Base-by-base conservation (phyloP, 2,113 vertebrate genomes). In the Motacilla tschutschensis region DNA sequence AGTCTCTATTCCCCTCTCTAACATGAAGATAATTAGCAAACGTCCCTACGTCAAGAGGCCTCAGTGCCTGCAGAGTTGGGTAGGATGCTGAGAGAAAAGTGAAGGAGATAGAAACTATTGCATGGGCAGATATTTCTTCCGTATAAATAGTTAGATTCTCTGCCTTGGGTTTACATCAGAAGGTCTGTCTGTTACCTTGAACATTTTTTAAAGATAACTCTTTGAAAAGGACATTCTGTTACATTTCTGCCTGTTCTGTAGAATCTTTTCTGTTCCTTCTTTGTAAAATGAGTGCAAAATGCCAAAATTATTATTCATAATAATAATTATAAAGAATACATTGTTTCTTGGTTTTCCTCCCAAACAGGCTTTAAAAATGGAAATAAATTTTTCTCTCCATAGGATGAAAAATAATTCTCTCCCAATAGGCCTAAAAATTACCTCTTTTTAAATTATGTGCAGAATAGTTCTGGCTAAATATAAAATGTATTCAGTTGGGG, bases 381-480 rank as follows among this genome's bases (percentile, higher is more conserved):
- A 97, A 96, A 95, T 85, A 88, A 36, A 9, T 84, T 92, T 91
- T 50, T 17, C 48, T 93, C 89, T 96, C 91, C 84, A 88, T 93
- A 95, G 82, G 84, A 60, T 94, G 76, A 96, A 96, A 96, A 92
- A 89, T 66, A 93, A 92, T 90, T 96, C 83, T 96, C 94, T 95
- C 94, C 71, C 88, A 95, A 95, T 96, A 88, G 87, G 91, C 91
- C 93, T 94, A 96, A 75, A 95, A 97, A 96, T 97, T 97, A 98
- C 97, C 97, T 98, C 97, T 97, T 97, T 95, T 97, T 97, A 98
- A 98, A 97, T 98, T 96, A 98, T 97, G 95, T 96, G 96, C 95
- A 96, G 96, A 97, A 95, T 97, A 96, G 96, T 93, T 98, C 96
- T 97, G 95, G 96, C 95, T 97, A 97, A 96, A 96, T 97, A 97